phyloP scores from a whole-genome alignment of 2,888 invertebrate genomes.

The Apocheima hispidaria region DNA sequence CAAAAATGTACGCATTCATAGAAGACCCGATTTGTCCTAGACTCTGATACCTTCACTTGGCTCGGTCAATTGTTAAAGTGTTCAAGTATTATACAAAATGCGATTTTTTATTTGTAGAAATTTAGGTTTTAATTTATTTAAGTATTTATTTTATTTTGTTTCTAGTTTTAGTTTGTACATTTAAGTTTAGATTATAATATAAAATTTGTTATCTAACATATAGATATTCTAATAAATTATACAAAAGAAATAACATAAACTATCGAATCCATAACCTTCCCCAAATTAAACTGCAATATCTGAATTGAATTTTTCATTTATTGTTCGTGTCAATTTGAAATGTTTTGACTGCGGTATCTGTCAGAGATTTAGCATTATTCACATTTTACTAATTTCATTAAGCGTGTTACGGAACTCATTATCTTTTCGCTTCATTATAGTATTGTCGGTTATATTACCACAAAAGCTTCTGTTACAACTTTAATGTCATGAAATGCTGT shows the following conservation, averaged over 20 bases:
- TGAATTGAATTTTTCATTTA: constrained; percentile 11
- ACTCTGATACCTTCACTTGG: too few relatives aligned
- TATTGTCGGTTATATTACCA: constrained; percentile 61
- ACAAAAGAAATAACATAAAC: not conserved
- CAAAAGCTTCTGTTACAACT: constrained; percentile 51
- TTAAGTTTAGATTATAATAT: too few relatives aligned
- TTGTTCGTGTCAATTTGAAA: constrained; percentile 4
- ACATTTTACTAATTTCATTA: constrained; percentile 51
- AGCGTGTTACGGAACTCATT: constrained; percentile 56
- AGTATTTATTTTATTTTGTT: too few relatives aligned
- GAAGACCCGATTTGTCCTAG: too few relatives aligned
- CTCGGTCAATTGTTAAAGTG: too few relatives aligned
- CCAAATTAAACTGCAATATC: constrained; percentile 9
- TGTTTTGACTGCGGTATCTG: constrained; percentile 10
- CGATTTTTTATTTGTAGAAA: too few relatives aligned
- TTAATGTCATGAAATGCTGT: constrained; percentile 53
- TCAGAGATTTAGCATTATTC: constrained; percentile 38
- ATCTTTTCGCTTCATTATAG: constrained; percentile 60
- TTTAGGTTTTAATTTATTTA: too few relatives aligned
- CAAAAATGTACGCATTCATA: too few relatives aligned
- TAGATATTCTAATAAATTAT: not conserved
- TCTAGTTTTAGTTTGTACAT: too few relatives aligned
- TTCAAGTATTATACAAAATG: not conserved
- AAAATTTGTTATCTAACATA: not conserved
- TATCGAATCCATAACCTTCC: not conserved